phyloP scores from a whole-genome alignment of 2,888 invertebrate genomes.

The Macropis europaea region DNA sequence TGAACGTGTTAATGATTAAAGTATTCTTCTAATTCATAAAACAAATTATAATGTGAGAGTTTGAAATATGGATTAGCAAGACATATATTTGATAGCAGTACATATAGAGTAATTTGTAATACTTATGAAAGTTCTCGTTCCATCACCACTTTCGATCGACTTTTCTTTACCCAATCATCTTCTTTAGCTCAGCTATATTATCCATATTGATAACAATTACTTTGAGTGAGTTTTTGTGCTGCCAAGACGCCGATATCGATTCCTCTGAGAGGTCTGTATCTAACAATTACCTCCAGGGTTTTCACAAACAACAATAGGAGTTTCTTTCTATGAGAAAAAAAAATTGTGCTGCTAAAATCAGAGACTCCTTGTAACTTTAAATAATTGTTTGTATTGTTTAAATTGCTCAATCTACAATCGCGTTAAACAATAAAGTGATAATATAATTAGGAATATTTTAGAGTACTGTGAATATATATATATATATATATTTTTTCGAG shows the following conservation, averaged over 20 bases:
- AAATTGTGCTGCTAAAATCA: neutral
- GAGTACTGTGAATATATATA: too few relatives aligned
- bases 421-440: neutral
- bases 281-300: slow-evolving; percentile 4
- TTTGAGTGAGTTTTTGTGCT: slow-evolving; percentile 36
- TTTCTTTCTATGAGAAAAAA: neutral
- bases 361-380: neutral
- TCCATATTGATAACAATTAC: slow-evolving; percentile 44
- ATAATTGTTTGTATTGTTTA: neutral
- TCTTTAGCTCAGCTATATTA: slow-evolving; percentile 4
- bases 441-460: neutral
- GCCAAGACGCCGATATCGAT: slow-evolving; percentile 21
- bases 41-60: too few relatives aligned
- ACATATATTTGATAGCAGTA: neutral
- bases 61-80: neutral
- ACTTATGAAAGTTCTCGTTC: neutral
- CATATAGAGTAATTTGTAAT: neutral
- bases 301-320: slow-evolving; percentile 12
- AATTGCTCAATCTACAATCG: neutral
- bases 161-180: neutral
- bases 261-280: neutral
- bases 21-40: too few relatives aligned
- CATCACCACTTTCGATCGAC: neutral
- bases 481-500: too few relatives aligned
- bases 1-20: too few relatives aligned